Evolutionary conservation across 2,797 vertebrate genomes (phyloP).

Genomic region (Centroberyx gerrardi): DNA sequence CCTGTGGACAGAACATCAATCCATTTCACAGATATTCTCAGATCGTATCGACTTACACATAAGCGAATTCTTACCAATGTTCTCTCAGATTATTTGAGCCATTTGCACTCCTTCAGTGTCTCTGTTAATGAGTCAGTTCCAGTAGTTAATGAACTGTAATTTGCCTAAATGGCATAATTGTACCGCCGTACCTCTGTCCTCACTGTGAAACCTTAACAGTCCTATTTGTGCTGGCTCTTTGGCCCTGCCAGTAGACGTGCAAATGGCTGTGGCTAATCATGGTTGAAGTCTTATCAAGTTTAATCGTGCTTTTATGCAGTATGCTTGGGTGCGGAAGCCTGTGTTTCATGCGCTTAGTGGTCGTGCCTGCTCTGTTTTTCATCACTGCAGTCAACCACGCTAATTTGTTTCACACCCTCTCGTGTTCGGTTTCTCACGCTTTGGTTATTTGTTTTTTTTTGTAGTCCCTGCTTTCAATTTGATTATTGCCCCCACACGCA

Average conservation of each 20-base stretch:
- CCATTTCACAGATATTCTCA: neutral
- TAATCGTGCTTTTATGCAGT: conserved; percentile 69
- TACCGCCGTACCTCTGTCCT: neutral
- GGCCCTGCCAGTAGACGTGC: conserved; percentile 42
- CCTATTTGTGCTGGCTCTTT: conserved; percentile 46
- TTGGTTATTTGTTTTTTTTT: conserved; percentile 23
- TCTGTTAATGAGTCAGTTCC: conserved; percentile 8
- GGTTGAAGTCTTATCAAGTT: conserved; percentile 76
- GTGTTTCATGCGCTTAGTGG: conserved; percentile 49
- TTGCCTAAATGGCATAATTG: conserved; percentile 33
- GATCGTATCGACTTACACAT: neutral
- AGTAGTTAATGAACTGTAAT: conserved; percentile 10
- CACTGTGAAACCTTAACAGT: conserved; percentile 28
- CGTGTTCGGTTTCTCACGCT: conserved; percentile 59
- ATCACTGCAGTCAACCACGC: conserved; percentile 64
- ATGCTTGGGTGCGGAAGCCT: conserved; percentile 56
- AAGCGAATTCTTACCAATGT: neutral
- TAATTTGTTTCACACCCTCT: conserved; percentile 69
- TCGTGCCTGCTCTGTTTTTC: conserved; percentile 65
- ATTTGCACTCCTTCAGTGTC: conserved; percentile 7
- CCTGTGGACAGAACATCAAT: neutral
- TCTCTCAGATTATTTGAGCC: neutral
- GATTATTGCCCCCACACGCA: conserved; percentile 22
- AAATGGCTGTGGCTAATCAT: conserved; percentile 70
- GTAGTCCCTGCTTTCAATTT: conserved; percentile 30